Evolutionary conservation across 2,797 vertebrate species (phyloP).

Genomic region (Xenops minutus): DNA sequence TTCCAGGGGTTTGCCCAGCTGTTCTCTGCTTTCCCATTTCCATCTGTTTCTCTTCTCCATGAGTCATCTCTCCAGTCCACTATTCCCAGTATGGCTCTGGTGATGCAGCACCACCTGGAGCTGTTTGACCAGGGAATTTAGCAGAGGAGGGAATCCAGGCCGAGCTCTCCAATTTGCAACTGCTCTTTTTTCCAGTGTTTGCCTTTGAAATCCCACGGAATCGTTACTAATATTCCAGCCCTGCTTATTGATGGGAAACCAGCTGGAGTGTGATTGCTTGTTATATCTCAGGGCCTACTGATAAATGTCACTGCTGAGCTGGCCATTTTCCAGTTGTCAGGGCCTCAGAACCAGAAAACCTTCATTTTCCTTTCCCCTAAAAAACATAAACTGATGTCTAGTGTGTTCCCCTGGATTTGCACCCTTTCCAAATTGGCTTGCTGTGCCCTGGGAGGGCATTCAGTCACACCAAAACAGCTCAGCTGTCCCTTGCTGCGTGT

Average conservation of each 20-base stretch:
- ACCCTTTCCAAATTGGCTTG: rapidly evolving
- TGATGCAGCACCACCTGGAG: not conserved
- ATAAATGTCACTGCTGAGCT: not conserved
- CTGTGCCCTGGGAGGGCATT: not conserved
- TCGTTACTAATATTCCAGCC: slow-evolving; percentile 11
- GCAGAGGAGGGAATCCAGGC: not conserved
- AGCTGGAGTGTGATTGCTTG: slow-evolving; percentile 40
- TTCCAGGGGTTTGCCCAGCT: slow-evolving; percentile 3
- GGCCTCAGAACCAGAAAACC: not conserved
- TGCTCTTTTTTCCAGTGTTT: not conserved
- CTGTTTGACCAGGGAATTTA: not conserved
- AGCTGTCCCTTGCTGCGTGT: not conserved
- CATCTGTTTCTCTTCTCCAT: not conserved
- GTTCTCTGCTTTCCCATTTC: not conserved
- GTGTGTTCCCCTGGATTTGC: not conserved
- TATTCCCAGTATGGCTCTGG: not conserved
- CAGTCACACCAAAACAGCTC: not conserved
- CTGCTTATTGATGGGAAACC: slow-evolving; percentile 15
- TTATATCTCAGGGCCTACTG: slow-evolving; percentile 10
- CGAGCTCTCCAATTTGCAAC: not conserved
- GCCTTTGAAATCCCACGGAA: not conserved
- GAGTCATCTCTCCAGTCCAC: not conserved
- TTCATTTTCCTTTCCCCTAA: not conserved
- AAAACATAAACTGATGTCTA: not conserved
- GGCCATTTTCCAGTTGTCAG: slow-evolving; percentile 4